A percentile compares a stretch with the other conserved stretches of the same genome.
These are phyloP conservation scores for Bombyx mandarina DNA, from an alignment of 1,140 invertebrate species.

Conservation along the genomic window DNA sequence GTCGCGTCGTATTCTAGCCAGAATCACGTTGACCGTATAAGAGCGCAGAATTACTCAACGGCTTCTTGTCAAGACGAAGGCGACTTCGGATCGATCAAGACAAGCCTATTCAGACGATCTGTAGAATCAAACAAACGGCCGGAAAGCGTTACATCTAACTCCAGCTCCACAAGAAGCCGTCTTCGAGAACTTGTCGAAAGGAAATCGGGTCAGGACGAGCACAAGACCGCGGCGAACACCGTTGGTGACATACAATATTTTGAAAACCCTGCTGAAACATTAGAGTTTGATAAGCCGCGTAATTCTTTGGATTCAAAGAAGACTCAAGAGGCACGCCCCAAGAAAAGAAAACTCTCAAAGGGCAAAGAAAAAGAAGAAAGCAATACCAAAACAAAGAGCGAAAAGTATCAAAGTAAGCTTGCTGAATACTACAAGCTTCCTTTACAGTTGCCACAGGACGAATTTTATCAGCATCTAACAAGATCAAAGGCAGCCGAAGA, in stretches of 20 bases:
- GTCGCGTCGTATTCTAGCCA: slow-evolving; percentile 72
- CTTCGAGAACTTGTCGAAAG: slow-evolving; percentile 67
- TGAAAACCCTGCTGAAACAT: slow-evolving; percentile 66
- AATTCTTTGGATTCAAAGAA: slow-evolving; percentile 51
- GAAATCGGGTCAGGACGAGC: slow-evolving; percentile 65
- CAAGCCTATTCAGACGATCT: slow-evolving; percentile 61
- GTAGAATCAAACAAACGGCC: slow-evolving; percentile 60
- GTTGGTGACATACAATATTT: slow-evolving; percentile 67
- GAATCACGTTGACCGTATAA: slow-evolving; percentile 72
- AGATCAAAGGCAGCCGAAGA: slow-evolving; percentile 60
- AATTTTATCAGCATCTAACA: slow-evolving; percentile 64
- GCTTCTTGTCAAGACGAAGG: slow-evolving; percentile 66
- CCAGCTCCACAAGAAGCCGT: slow-evolving; percentile 66
- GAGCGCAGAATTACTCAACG: slow-evolving; percentile 65
- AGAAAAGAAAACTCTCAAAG: slow-evolving; percentile 55
- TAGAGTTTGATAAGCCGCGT: slow-evolving; percentile 59
- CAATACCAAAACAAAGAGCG: slow-evolving; percentile 57
- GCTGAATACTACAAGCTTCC: slow-evolving; percentile 62
- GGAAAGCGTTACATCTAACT: slow-evolving; percentile 60
- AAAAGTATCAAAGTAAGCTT: slow-evolving; percentile 63
- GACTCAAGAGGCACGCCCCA: slow-evolving; percentile 50
- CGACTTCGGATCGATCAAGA: slow-evolving; percentile 63
- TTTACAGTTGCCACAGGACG: slow-evolving; percentile 60
- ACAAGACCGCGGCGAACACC: slow-evolving; percentile 57
- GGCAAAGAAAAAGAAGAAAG: slow-evolving; percentile 48